Base-by-base conservation (phyloP, 2,113 vertebrate genomes). In the Syngnathus floridae region DNA sequence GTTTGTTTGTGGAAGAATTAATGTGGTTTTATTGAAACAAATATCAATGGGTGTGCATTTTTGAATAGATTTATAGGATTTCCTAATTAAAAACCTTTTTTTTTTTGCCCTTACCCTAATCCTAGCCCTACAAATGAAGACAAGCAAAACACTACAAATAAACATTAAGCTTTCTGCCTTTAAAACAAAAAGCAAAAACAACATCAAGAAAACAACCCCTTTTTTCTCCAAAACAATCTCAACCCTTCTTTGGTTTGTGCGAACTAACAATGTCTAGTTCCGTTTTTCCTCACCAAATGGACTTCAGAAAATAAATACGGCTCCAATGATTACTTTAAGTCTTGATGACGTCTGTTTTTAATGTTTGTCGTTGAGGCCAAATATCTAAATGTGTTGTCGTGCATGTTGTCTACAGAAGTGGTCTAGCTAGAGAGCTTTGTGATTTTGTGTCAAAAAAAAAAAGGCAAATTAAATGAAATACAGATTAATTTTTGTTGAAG, bases 221-320 rank as follows among this genome's bases (percentile, higher is more conserved):
- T 51, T 59, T 82, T 84, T 75, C 70, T 81, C 69, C 61, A 71
- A 66, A 74, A 77, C 75, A 61, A 72, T 81, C 74, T 74, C 62
- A 80, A 84, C 78, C 82, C 71, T 77, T 91, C 88, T 91, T 90
- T 91, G 89, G 88, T 90, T 88, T 83, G 74, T 67, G 64, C 78
- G 78, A 86, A 87, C 65, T 73, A 87, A 84, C 77, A 72, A 80
- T 77, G 72, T 83, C 76, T 71, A 62, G n/a, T 61, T 43, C 21
- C 12, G 58, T n/a, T 41, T 61, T 5, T 12, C 38, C 38, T 35
- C 12, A 31, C 54, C 54, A 56, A 56, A 69, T 67, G 67, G 62
- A 74, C 40, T 67, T 62, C 65, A 70, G 73, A 65, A 75, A 65
- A 73, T 71, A 69, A 75, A 57, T 66, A 70, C 81, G 26, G 26